These are phyloP conservation scores for Andrena bicolor DNA, from an alignment of 2,888 invertebrate species.

Conservation along the genomic window DNA sequence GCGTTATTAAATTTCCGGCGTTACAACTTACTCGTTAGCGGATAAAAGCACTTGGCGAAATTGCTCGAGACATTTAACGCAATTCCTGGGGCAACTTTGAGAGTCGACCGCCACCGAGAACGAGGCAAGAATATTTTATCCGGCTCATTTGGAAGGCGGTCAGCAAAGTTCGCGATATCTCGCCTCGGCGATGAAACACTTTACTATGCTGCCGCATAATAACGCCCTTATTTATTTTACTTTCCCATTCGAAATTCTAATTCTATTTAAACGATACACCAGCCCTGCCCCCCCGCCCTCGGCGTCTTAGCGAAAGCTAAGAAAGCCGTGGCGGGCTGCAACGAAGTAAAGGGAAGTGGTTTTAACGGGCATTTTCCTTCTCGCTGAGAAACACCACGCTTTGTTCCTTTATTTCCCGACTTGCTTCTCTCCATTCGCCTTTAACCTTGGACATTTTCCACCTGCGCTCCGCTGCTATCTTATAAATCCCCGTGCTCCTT, in stretches of 20 bases:
- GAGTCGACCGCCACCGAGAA: slow-evolving; percentile 28
- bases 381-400: slow-evolving; percentile 12
- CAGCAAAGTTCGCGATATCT: slow-evolving; percentile 46
- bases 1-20: slow-evolving; percentile 42
- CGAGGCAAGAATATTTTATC: slow-evolving; percentile 64
- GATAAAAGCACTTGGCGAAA: slow-evolving; percentile 51
- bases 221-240: slow-evolving; percentile 59
- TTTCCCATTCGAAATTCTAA: slow-evolving; percentile 68
- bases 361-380: slow-evolving; percentile 21
- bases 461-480: neutral
- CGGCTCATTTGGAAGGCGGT: slow-evolving; percentile 41
- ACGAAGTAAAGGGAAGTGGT: neutral
- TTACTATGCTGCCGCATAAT: slow-evolving; percentile 51
- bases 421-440: slow-evolving; percentile 25
- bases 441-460: slow-evolving; percentile 28
- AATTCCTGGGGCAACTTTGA: slow-evolving; percentile 45
- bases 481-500: neutral
- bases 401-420: neutral
- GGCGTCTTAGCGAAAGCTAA: neutral
- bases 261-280: slow-evolving; percentile 40
- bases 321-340: neutral
- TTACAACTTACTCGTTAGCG: slow-evolving; percentile 44
- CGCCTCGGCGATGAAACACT: slow-evolving; percentile 47
- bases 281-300: neutral
- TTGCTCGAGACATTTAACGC: slow-evolving; percentile 50